Conservation (phyloP, 2,888 invertebrate genomes). For the Drosophila colorata region DNA sequence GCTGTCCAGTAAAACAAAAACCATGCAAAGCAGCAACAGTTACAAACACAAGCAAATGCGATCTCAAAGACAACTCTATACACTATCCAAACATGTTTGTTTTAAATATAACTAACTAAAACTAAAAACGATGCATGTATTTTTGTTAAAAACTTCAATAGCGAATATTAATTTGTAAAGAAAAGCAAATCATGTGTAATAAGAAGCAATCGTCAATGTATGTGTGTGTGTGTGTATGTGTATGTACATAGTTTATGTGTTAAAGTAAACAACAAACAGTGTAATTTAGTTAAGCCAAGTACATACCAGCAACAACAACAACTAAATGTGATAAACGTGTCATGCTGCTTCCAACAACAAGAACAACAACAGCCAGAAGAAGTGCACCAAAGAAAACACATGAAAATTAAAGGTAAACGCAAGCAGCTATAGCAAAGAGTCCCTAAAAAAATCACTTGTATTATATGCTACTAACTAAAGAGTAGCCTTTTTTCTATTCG, state of each 20-base stretch:
- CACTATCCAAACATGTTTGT: constrained; percentile 48
- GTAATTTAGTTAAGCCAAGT: constrained; percentile 75
- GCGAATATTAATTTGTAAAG: constrained; percentile 75
- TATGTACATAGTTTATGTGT: constrained; percentile 22
- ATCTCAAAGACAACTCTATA: constrained; percentile 64
- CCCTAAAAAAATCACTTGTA: constrained; percentile 4
- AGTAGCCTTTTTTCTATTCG: constrained; percentile 6
- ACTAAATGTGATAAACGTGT: constrained; percentile 77
- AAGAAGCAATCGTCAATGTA: constrained; percentile 68
- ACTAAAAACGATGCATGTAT: constrained; percentile 50
- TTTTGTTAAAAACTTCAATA: constrained; percentile 78
- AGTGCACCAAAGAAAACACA: constrained; percentile 53
- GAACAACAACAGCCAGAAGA: constrained; percentile 22
- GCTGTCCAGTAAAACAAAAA: constrained; percentile 5
- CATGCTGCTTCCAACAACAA: constrained; percentile 74
- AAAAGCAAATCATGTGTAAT: constrained; percentile 64
- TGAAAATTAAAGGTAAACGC: constrained; percentile 1
- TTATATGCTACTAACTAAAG: constrained; percentile 12
- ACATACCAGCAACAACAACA: constrained; percentile 74
- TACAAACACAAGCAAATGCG: constrained; percentile 41
- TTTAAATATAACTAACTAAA: constrained; percentile 13
- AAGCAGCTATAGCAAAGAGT: constrained; percentile 4
- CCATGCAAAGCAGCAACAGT: constrained; percentile 5
- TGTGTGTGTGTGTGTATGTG: constrained; percentile 30
- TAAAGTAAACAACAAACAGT: constrained; percentile 47